These are phyloP conservation scores for Archilochus colubris DNA, from an alignment of 2,113 vertebrate species.

Conservation along the genomic window DNA sequence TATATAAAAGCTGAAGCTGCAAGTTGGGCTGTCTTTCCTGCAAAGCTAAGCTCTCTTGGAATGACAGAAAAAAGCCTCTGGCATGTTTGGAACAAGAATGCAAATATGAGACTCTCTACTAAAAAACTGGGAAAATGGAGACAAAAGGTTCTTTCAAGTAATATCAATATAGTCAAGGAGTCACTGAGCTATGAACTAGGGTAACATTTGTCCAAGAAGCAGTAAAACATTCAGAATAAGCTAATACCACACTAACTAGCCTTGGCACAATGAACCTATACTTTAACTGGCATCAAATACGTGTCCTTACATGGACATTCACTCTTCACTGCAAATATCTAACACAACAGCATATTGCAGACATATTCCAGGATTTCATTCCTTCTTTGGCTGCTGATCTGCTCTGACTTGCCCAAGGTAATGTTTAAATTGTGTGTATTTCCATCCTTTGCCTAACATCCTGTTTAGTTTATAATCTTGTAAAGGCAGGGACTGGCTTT, in stretches of 20 bases:
- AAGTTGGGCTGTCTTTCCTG: neutral
- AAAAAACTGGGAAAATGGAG: neutral
- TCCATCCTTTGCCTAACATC: neutral
- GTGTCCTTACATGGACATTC: neutral
- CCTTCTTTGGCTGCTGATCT: neutral
- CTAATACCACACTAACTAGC: neutral
- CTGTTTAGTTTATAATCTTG: neutral
- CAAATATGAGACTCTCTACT: neutral
- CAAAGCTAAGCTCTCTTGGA: neutral
- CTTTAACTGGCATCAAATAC: neutral
- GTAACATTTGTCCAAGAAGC: neutral
- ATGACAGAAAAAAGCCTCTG: neutral
- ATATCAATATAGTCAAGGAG: neutral
- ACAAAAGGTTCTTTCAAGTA: neutral
- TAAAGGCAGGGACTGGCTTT: constrained; percentile 33
- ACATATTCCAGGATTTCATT: neutral
- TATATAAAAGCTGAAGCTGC: neutral
- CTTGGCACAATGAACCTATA: neutral
- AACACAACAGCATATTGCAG: neutral
- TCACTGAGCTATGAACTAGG: neutral
- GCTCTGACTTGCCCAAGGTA: constrained; percentile 30
- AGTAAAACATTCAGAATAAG: neutral
- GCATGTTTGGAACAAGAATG: neutral
- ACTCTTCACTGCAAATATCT: neutral
- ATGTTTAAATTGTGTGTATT: neutral